Percentiles rank a stretch among this genome's conserved stretches.
phyloP scores from a whole-genome alignment of 2,797 vertebrate species.

The Trematomus bernacchii region DNA sequence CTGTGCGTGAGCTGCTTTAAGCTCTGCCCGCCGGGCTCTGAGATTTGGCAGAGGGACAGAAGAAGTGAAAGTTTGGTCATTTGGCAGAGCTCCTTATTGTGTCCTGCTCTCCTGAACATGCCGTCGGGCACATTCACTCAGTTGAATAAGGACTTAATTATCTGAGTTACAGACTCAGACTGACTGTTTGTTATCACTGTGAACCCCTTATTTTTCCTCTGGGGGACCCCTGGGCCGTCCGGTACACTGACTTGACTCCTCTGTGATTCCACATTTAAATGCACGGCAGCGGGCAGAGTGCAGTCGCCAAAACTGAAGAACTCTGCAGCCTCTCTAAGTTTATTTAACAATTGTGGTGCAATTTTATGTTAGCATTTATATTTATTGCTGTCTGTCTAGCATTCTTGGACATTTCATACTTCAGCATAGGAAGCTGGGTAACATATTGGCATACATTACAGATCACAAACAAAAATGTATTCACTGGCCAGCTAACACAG shows the following conservation, averaged over 20 bases:
- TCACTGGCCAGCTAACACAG: neutral
- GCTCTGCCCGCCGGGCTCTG: conserved; percentile 17
- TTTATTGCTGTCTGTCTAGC: neutral
- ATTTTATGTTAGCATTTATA: conserved; percentile 3
- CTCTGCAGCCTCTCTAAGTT: conserved; percentile 2
- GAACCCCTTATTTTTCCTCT: conserved; percentile 43
- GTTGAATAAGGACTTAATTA: conserved; percentile 70
- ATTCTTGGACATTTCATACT: neutral
- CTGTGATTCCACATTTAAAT: conserved; percentile 57
- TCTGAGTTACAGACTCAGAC: conserved; percentile 60
- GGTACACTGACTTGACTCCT: conserved; percentile 48
- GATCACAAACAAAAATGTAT: neutral
- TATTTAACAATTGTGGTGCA: conserved; percentile 25
- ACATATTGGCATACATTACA: neutral
- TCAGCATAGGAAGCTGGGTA: neutral
- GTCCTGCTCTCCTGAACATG: conserved; percentile 35
- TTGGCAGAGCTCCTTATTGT: conserved; percentile 53
- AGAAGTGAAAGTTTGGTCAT: conserved; percentile 49
- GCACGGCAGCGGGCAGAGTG: conserved; percentile 21
- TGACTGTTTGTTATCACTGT: conserved; percentile 63
- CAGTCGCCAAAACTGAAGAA: conserved; percentile 25
- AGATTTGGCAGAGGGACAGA: conserved; percentile 38
- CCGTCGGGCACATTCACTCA: conserved; percentile 54
- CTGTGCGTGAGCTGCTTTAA: conserved; percentile 22
- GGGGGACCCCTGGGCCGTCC: conserved; percentile 48